Base-by-base conservation (phyloP, 2,888 invertebrate genomes). In the Ophioninae sp. region DNA sequence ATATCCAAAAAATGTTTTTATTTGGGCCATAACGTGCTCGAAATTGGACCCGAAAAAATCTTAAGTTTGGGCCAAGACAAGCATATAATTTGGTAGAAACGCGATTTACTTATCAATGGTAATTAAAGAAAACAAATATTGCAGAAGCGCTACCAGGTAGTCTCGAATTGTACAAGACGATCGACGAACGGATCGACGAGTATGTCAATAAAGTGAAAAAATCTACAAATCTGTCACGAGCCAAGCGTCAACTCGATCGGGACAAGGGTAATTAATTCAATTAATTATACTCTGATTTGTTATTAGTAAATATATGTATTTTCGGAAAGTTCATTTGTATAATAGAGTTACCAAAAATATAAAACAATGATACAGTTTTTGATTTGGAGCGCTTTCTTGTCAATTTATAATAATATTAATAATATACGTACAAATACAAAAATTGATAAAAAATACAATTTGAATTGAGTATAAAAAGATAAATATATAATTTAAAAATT, bases 141-240 rank as follows among this genome's bases (percentile, higher is more conserved):
- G 21, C 77, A 86, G 85, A 78, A 82, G 68, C 74, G 64, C 62
- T 61, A 67, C 21, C 72, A 41, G 30, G 67, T 13, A 84, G 59
- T 30, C 21, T 59, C 10, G 77, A 78, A 44, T 74, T 83, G 7
- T 82, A 73, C 30, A 41, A 81, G n/a, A 64, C 65, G 6, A 85
- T 89, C 44, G 81, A 89, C 57, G 41, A 73, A 2, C 69, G 83
- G 57, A 68, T 90, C 30, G 50, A 20, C 8, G 73, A 84, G 39
- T 86, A 87, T 73, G 67, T 85, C 44, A 78, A 39, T 23, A 83
- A 85, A 65, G 37, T 61, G 30, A 85, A 85, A 76, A 81, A 73
- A 30, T 76, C 30, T 50, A 79, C 21, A 10, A 56, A 79, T 69
- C 20, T 72, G n/a, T 65, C 30, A 13, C 84, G 88, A 6, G 72